Evolutionary conservation across 1,140 invertebrate species (phyloP).

Genomic region (Aphelinus certus): DNA sequence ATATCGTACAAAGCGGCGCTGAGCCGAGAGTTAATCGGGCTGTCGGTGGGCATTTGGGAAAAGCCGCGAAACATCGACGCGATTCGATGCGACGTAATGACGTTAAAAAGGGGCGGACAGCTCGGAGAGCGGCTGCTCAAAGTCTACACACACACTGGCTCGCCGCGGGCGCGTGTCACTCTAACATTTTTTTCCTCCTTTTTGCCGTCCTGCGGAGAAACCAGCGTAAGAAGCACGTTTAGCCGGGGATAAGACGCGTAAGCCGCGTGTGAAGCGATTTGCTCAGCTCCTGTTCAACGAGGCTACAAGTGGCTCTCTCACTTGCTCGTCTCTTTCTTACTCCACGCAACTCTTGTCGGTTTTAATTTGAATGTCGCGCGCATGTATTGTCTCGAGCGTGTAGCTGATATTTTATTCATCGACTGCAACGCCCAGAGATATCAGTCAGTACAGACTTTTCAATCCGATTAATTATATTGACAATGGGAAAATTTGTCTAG

Average conservation of each 20-base stretch:
- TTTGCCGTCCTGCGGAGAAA: neutral
- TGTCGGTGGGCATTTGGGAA: slow-evolving; percentile 34
- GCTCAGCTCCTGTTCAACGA: neutral
- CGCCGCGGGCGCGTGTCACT: slow-evolving; percentile 18
- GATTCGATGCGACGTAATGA: slow-evolving; percentile 26
- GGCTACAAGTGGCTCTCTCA: slow-evolving; percentile 4
- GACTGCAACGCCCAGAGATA: too few relatives aligned
- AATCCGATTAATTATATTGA: too few relatives aligned
- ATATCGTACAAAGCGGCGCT: neutral
- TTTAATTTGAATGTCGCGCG: too few relatives aligned
- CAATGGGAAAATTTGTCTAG: too few relatives aligned
- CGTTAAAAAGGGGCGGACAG: slow-evolving; percentile 17
- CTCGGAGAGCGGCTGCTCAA: neutral
- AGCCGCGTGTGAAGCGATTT: slow-evolving; percentile 34
- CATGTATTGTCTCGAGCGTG: too few relatives aligned
- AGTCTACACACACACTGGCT: neutral
- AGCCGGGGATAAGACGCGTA: slow-evolving; percentile 7
- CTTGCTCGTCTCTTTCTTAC: neutral
- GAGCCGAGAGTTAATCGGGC: slow-evolving; percentile 34
- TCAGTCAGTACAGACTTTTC: too few relatives aligned
- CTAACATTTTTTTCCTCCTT: neutral
- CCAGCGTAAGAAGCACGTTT: neutral
- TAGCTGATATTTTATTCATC: too few relatives aligned
- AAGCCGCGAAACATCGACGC: slow-evolving; percentile 14
- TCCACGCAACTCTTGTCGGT: neutral